Conservation (phyloP, 1,140 invertebrate species). For the Coelopa frigida region DNA sequence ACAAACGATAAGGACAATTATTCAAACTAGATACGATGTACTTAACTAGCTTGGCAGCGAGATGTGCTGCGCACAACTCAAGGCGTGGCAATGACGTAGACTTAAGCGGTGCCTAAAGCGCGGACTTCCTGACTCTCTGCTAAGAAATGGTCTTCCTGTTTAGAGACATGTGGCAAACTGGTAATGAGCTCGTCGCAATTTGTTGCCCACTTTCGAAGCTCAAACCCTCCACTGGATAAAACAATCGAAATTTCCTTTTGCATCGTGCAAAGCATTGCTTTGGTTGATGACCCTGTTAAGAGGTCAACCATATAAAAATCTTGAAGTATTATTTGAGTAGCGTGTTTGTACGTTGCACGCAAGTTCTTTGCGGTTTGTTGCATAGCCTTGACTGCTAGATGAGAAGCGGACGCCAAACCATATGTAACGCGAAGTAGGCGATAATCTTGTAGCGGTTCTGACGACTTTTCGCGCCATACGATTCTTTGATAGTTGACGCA, state of each 20-base stretch:
- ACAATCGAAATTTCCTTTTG: too few relatives aligned
- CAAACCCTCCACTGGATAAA: too few relatives aligned
- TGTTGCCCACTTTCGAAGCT: too few relatives aligned
- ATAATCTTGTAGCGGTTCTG: constrained; percentile 8
- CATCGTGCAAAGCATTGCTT: too few relatives aligned
- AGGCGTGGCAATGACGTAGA: neutral
- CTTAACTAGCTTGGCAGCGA: neutral
- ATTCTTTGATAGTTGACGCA: constrained; percentile 29
- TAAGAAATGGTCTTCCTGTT: too few relatives aligned
- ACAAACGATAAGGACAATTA: neutral
- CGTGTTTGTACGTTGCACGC: too few relatives aligned
- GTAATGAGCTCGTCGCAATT: too few relatives aligned
- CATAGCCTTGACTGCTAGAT: constrained; percentile 28
- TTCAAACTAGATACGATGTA: neutral
- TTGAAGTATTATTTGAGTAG: too few relatives aligned
- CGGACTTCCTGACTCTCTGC: too few relatives aligned
- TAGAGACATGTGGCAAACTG: too few relatives aligned
- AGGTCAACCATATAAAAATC: neutral
- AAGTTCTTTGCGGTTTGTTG: constrained; percentile 30
- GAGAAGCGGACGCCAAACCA: constrained; percentile 34
- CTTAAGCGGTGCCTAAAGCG: too few relatives aligned
- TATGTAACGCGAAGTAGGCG: constrained; percentile 24
- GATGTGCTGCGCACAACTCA: constrained; percentile 2
- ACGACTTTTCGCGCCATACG: constrained; percentile 31
- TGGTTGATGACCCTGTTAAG: too few relatives aligned